phyloP scores from a whole-genome alignment of 1,140 invertebrate species.

The Solenopsis fugax region DNA sequence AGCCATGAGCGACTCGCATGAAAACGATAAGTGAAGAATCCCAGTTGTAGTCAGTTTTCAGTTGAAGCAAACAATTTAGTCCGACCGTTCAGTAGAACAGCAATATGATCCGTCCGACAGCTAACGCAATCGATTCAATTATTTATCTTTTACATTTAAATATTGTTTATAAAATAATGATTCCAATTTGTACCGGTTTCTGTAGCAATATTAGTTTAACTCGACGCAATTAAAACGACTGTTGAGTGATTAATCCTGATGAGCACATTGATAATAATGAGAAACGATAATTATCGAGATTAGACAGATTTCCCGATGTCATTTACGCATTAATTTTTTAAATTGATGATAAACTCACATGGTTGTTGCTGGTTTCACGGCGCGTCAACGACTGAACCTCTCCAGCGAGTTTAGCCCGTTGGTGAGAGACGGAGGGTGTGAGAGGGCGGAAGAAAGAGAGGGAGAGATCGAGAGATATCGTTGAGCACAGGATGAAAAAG shows the following conservation, averaged over 20 bases:
- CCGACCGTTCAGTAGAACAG: not conserved
- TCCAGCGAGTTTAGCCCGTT: constrained; percentile 17
- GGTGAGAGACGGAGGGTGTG: constrained; percentile 3
- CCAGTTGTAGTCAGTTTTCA: constrained; percentile 8
- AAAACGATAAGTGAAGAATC: constrained; percentile 3
- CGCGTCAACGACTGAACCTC: constrained; percentile 68
- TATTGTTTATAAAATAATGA: not conserved
- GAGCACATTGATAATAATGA: not conserved
- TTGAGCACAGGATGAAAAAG: not conserved
- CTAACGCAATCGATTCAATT: not conserved
- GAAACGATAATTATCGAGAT: constrained; percentile 4
- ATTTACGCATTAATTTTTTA: not conserved
- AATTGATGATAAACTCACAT: not conserved
- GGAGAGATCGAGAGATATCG: not conserved
- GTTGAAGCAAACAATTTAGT: not conserved
- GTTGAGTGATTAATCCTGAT: not conserved
- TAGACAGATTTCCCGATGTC: not conserved
- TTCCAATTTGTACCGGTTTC: not conserved
- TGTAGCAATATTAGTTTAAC: not conserved
- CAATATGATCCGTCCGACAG: not conserved
- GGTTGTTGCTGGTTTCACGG: constrained; percentile 54
- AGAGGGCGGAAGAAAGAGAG: not conserved
- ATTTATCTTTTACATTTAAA: constrained; percentile 2
- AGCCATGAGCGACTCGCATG: not conserved
- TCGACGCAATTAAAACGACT: not conserved